Evolutionary conservation across 2,113 vertebrate genomes (phyloP), one percentile per base, ranked within the genome.

Genomic region (Gambusia affinis): DNA sequence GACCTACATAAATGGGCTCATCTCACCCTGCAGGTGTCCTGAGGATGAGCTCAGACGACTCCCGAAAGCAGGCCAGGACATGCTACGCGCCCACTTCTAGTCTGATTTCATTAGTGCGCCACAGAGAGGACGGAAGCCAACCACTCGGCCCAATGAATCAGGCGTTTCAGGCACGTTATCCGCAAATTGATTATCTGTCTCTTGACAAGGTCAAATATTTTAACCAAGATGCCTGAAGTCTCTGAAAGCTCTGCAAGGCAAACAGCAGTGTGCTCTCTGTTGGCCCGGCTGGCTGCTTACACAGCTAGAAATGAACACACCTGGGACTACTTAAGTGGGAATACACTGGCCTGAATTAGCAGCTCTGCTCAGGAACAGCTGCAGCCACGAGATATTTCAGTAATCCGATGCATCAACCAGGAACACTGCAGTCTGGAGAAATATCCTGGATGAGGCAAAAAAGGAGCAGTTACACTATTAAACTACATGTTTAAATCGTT

Each of bases 101-200:
- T 79, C 78, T 81, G 75, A 60, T 70, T 67, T 72, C 81, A 82
- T 89, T 71, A 82, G 73, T 62, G 63, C 66, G 84, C 86, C 64
- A 35, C 82, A 14, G 75, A 85, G 85, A 88, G 71, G 57, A 78
- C 75, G 78, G 76, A 75, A 89, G 84, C 88, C 87, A 91, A 88
- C 80, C 60, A 37, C 67, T 76, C 31, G 35, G 74, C 79, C 90
- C 81, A 90, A 90, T 92, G 89, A 93, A 91, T 88, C 64, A 88
- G 76, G 76, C 74, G 84, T 78, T 84, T 60, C 76, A 89, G 82
- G 73, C 71, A 54, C 67, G 86, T 91, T 90, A 90, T 89, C 83
- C 83, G 81, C 83, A 84, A 87, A 93, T 92, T 93, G 93, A 93
- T 93, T 92, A 90, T 90, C 76, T 93, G 91, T 93, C 91, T 91